Percentiles rank a stretch among this genome's conserved stretches.
These are phyloP conservation scores for Garrulus glandarius DNA, from an alignment of 2,797 vertebrate species.

Conservation along the genomic window DNA sequence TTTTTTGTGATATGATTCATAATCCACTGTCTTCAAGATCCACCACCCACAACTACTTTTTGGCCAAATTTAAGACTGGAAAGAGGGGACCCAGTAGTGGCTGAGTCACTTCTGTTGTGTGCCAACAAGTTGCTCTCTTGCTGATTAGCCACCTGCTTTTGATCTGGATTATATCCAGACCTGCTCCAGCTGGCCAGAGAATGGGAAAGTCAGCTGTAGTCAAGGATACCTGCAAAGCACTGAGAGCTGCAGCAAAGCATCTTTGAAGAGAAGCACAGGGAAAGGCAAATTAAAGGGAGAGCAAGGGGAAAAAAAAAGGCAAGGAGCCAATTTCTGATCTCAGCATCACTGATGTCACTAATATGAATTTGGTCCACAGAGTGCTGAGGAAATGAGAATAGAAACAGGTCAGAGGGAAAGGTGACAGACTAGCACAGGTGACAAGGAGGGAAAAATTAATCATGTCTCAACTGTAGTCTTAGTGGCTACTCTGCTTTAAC, in stretches of 20 bases:
- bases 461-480: background rate
- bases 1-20: background rate
- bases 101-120: slow-evolving; percentile 14
- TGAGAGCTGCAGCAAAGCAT: slow-evolving; percentile 10
- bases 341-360: slow-evolving; percentile 47
- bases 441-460: slow-evolving; percentile 32
- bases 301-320: slow-evolving; percentile 18
- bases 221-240: slow-evolving; percentile 63
- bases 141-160: slow-evolving; percentile 34
- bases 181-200: slow-evolving; percentile 41
- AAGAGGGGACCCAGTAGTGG: background rate
- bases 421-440: slow-evolving; percentile 27
- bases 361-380: background rate
- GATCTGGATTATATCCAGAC: slow-evolving; percentile 37
- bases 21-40: background rate
- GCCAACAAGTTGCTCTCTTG: background rate
- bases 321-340: slow-evolving; percentile 60
- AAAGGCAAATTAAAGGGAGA: slow-evolving; percentile 19
- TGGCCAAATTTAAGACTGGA: background rate
- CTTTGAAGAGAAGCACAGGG: background rate
- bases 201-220: slow-evolving; percentile 53
- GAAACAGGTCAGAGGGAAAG: slow-evolving; percentile 16
- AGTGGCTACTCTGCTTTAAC: slow-evolving; percentile 1
- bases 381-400: background rate
- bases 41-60: background rate